Evolutionary conservation across 2,113 vertebrate species (phyloP).

Genomic region (Dasyurus viverrinus): DNA sequence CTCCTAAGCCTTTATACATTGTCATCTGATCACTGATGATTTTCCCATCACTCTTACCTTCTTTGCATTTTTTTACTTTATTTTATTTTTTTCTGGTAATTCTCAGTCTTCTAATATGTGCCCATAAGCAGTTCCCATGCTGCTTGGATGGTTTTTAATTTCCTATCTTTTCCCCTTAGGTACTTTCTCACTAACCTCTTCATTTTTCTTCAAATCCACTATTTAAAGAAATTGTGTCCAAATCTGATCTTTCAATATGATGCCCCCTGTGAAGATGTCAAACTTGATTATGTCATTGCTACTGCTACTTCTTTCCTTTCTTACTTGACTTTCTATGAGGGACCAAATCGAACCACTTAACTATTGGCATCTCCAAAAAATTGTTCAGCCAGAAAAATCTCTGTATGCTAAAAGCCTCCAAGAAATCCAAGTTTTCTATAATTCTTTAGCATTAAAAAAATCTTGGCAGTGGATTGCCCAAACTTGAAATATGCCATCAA

Average conservation of each 20-base stretch:
- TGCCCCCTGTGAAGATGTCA: neutral
- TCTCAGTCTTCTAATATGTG: slow-evolving; percentile 20
- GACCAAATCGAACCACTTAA: neutral
- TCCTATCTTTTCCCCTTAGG: slow-evolving; percentile 34
- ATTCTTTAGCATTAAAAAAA: slow-evolving; percentile 11
- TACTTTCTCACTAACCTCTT: slow-evolving; percentile 19
- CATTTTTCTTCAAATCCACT: neutral
- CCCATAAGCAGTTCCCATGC: neutral
- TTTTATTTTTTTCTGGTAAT: neutral
- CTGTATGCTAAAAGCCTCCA: neutral
- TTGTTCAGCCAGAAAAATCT: fast-evolving
- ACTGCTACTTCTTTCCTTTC: neutral
- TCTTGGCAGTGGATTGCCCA: neutral
- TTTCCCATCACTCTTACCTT: slow-evolving; percentile 4
- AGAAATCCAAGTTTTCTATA: neutral
- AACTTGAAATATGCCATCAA: slow-evolving; percentile 5
- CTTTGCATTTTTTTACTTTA: slow-evolving; percentile 15
- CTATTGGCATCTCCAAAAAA: neutral
- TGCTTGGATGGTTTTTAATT: slow-evolving; percentile 33
- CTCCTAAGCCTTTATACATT: slow-evolving; percentile 2
- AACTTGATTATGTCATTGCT: slow-evolving; percentile 3
- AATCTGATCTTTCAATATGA: slow-evolving; percentile 18
- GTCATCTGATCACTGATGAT: neutral
- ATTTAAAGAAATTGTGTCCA: neutral
- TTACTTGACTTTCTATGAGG: neutral